These are phyloP conservation scores for Podarcis raffonei DNA, from an alignment of 2,113 vertebrate species.

Conservation along the genomic window DNA sequence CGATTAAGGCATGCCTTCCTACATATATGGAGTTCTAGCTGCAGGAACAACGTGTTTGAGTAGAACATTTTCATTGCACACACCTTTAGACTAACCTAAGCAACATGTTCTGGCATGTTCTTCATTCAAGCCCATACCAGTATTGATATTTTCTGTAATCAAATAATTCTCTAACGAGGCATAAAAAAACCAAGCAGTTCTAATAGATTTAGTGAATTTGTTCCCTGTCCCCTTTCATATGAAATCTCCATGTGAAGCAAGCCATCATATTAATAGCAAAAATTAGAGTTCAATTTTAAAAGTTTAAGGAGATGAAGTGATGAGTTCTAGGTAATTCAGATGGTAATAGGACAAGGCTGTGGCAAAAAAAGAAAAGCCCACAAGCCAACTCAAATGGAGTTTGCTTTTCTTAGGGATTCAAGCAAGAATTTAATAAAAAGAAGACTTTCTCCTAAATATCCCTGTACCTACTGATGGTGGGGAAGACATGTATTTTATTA, in stretches of 20 bases:
- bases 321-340: not conserved
- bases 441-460: not conserved
- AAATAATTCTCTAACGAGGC: not conserved
- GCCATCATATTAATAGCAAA: not conserved
- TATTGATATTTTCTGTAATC: not conserved
- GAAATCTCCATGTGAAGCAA: not conserved
- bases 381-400: not conserved
- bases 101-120: not conserved
- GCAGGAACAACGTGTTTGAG: not conserved
- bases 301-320: not conserved
- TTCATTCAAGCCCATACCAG: not conserved
- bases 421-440: not conserved
- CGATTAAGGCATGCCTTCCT: not conserved
- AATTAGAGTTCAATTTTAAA: not conserved
- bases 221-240: too few species aligned
- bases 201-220: not conserved
- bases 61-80: not conserved
- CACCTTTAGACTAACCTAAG: not conserved
- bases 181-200: not conserved
- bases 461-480: not conserved
- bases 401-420: slow-evolving; percentile 1
- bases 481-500: slow-evolving; percentile 5
- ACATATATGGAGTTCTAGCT: not conserved
- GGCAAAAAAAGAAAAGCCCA: not conserved
- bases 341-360: slow-evolving; percentile 1